Evolutionary conservation across 2,113 vertebrate species (phyloP).

Genomic region (Zapornia atra): DNA sequence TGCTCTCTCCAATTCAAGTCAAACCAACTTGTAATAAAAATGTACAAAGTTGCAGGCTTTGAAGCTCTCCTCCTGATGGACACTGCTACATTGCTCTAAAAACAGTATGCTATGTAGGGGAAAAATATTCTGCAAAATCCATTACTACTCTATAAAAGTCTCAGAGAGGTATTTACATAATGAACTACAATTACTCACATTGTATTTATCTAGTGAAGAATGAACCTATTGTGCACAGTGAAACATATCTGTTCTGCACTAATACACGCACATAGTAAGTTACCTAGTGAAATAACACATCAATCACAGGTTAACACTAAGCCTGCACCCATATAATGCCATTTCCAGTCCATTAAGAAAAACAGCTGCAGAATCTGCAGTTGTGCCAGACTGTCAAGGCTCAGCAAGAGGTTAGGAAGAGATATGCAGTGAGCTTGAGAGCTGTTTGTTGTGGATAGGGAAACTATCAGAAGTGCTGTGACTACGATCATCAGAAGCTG

Average conservation of each 20-base stretch:
- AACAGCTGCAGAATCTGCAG: neutral
- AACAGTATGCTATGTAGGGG: neutral
- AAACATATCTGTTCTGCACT: conserved; percentile 36
- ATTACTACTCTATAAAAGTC: neutral
- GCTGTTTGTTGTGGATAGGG: neutral
- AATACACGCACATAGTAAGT: neutral
- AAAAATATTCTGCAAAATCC: conserved; percentile 32
- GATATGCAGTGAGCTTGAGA: neutral
- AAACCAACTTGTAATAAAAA: neutral
- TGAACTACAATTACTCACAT: conserved; percentile 49
- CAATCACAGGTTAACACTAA: conserved; percentile 21
- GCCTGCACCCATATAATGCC: neutral
- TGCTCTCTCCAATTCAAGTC: neutral
- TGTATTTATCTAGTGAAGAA: conserved; percentile 52
- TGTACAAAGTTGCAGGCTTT: neutral
- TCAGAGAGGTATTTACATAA: conserved; percentile 49
- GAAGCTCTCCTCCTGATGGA: neutral
- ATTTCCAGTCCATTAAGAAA: conserved; percentile 41
- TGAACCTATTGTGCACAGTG: conserved; percentile 14
- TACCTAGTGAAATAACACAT: conserved; percentile 43
- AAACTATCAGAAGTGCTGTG: neutral
- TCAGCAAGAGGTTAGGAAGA: neutral
- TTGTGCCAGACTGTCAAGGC: neutral
- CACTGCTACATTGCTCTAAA: neutral
- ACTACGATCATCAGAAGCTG: neutral